Percentiles rank a stretch among this genome's conserved stretches.
Conservation (phyloP, 2,797 vertebrate genomes). For the Melanotaenia pygmaea region DNA sequence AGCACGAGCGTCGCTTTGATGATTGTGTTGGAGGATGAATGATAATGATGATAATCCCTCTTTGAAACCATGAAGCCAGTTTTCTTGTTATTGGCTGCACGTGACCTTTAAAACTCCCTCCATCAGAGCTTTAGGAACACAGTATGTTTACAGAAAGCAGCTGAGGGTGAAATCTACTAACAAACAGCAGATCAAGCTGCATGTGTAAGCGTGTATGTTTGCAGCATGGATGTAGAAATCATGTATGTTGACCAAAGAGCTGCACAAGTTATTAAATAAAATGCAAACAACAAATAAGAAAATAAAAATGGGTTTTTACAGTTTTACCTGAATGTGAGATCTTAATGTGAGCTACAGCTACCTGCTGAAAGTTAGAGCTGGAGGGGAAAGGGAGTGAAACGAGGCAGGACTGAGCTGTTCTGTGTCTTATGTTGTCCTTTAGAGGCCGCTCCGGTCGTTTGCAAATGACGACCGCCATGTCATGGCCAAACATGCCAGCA, state of each 20-base stretch:
- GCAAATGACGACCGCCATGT: conserved; percentile 93
- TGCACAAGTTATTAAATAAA: no score
- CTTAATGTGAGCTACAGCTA: no score
- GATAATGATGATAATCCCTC: background rate
- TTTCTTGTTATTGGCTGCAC: conserved; percentile 6
- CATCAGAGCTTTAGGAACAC: no score
- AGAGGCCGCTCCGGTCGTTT: conserved; percentile 92
- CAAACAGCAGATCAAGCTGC: no score
- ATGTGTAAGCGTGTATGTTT: background rate
- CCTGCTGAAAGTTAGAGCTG: no score
- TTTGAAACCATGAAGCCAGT: conserved; percentile 6
- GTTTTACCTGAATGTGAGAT: no score
- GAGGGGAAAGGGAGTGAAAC: background rate
- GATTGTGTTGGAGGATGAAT: background rate
- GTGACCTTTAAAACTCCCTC: conserved; percentile 21
- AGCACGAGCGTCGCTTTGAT: background rate
- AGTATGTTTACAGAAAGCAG: background rate
- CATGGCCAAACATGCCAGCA: conserved; percentile 92
- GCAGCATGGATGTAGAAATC: no score
- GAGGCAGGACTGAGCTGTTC: background rate
- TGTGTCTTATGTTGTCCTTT: conserved; percentile 35
- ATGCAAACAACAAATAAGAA: no score
- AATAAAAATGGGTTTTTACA: no score
- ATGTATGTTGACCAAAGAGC: no score
- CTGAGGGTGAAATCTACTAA: no score